A percentile compares a stretch with the other conserved stretches of the same genome.
phyloP scores from a whole-genome alignment of 2,888 invertebrate genomes.

The Ceriagrion tenellum region DNA sequence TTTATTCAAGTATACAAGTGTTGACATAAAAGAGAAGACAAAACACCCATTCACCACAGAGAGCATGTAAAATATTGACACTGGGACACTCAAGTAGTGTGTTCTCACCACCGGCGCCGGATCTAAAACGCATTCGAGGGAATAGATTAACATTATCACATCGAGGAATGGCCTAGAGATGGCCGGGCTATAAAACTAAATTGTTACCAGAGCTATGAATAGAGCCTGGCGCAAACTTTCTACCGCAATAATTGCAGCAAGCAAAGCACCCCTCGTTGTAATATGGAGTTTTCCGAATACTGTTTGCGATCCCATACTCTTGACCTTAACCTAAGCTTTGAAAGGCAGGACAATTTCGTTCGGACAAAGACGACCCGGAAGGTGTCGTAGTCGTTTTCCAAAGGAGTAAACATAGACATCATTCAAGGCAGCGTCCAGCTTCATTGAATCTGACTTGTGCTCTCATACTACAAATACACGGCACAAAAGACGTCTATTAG shows the following conservation, averaged over 20 bases:
- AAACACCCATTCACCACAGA: not conserved
- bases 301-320: not conserved
- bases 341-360: not conserved
- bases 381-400: not conserved
- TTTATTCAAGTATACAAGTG: not conserved
- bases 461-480: too few species aligned
- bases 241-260: not conserved
- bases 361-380: not conserved
- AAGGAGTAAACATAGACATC: not conserved
- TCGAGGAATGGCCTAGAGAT: not conserved
- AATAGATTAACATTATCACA: not conserved
- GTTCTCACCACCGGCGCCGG: not conserved
- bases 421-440: not conserved
- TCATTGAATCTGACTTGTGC: too few species aligned
- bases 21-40: not conserved
- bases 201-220: not conserved
- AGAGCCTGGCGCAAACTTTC: not conserved
- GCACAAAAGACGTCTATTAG: too few species aligned
- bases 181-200: not conserved
- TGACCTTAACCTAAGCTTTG: not conserved
- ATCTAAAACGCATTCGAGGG: not conserved
- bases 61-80: not conserved
- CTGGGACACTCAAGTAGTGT: not conserved
- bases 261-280: not conserved
- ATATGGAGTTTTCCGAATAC: not conserved